Evolutionary conservation across 2,888 invertebrate genomes (phyloP).

Genomic region (Schizotus pectinicornis): DNA sequence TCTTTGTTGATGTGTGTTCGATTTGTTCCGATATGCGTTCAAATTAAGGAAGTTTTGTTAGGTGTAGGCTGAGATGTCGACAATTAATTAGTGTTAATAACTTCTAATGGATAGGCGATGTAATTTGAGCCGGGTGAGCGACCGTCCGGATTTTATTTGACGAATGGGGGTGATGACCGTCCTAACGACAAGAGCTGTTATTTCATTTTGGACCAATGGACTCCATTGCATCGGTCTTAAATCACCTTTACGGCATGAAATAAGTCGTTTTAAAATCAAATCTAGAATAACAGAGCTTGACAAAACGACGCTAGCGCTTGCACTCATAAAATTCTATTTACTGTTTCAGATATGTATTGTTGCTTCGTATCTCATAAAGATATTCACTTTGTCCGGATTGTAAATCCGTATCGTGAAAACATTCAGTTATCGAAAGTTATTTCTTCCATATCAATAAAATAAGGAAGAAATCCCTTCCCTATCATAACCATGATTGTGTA

Average conservation of each 20-base stretch:
- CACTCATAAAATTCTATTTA: conserved; percentile 43
- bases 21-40: too few relatives aligned
- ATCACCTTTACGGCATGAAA: conserved; percentile 43
- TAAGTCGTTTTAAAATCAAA: conserved; percentile 44
- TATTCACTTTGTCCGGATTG: conserved; percentile 39
- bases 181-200: conserved; percentile 44
- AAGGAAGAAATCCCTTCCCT: conserved; percentile 30
- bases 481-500: conserved; percentile 40
- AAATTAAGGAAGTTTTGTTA: too few relatives aligned
- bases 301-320: conserved; percentile 35
- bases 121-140: conserved; percentile 13
- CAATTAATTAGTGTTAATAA: conserved; percentile 14
- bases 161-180: conserved; percentile 41
- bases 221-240: conserved; percentile 43
- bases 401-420: conserved; percentile 34
- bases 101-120: conserved; percentile 16
- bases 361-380: conserved; percentile 41
- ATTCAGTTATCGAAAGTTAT: conserved; percentile 38
- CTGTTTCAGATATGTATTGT: conserved; percentile 43
- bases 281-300: conserved; percentile 43
- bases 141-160: conserved; percentile 28
- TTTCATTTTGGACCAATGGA: conserved; percentile 47
- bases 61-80: neutral
- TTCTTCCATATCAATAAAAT: conserved; percentile 35
- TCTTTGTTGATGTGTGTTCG: too few relatives aligned